Evolutionary conservation across 1,140 invertebrate species (phyloP).

Genomic region (Marisa cornuarietis): DNA sequence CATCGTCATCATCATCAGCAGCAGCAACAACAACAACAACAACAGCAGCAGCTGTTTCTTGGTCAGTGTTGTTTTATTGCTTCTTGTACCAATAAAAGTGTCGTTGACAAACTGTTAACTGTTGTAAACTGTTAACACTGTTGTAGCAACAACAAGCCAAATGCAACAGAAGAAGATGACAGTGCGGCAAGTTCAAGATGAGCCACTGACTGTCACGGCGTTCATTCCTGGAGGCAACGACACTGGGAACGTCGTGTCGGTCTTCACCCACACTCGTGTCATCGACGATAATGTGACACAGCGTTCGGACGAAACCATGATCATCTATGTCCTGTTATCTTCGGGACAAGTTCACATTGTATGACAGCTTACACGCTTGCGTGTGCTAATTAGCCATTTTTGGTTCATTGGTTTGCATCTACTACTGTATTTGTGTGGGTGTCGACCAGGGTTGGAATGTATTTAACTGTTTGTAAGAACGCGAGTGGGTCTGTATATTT

Average conservation of each 20-base stretch:
- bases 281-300: background rate
- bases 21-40: too few relatives aligned
- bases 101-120: background rate
- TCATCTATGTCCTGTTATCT: slow-evolving; percentile 1
- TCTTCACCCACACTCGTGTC: background rate
- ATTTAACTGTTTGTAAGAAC: background rate
- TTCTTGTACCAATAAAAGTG: background rate
- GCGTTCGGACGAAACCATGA: background rate
- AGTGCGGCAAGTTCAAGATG: background rate
- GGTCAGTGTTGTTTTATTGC: background rate
- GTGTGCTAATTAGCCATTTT: too few relatives aligned
- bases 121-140: background rate
- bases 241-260: background rate
- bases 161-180: background rate
- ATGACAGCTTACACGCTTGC: too few relatives aligned
- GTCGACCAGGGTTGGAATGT: background rate
- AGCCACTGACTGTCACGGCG: background rate
- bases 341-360: background rate
- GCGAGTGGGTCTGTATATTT: background rate
- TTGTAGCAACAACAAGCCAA: background rate
- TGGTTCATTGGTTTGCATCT: too few relatives aligned
- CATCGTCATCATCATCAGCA: background rate
- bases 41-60: too few relatives aligned
- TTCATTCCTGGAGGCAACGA: background rate
- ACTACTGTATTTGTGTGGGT: too few relatives aligned